Base-by-base conservation (phyloP, 2,888 invertebrate genomes). In the Nebria salina region DNA sequence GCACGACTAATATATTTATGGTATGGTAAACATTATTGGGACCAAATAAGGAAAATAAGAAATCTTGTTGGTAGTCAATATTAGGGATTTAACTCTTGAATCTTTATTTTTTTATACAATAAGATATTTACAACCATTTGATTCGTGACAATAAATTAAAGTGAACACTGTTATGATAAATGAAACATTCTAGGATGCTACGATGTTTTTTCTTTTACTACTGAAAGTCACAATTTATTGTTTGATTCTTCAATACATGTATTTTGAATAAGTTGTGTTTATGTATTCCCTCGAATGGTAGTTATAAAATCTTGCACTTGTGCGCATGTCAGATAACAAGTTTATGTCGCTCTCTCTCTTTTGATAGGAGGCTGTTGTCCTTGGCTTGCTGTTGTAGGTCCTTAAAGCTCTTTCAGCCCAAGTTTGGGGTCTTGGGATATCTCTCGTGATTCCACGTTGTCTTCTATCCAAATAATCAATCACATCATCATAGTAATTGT, bases 401-500 rank as follows among this genome's bases (percentile, higher is more conserved):
- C 96, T 91, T 82, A 96, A 91, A 66, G 93, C 94, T 79, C 96
- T 92, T 88, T 96, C 96, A 75, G 94, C 94, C 96, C 96, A 96
- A 43, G 95, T 96, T 89, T 96, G 95, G 15, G 96, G 93, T 79
- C 93, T 91, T 1, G 96, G 96, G 82, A 91, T 91, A 85, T 96
- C 96, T 75, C 94, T 91, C 26, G 86, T 81, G 34, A 89, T 83
- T 0, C 96, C 96, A 84, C 91, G 91, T 88, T 93, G 92, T 85
- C 95, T 92, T 86, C 94, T 93, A 88, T 96, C 94, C 89, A 96
- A 89, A 89, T 94, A 96, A 86, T 94, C 93, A 88, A 96, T 95
- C 82, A 95, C 93, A 87, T 96, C 96, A 87, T 96, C 93, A 89
- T 96, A 96, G 88, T 96, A 96, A 89, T 95, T 96, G 89, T 93